Evolutionary conservation across 2,113 vertebrate genomes (phyloP).

Genomic region (Salvelinus namaycush): DNA sequence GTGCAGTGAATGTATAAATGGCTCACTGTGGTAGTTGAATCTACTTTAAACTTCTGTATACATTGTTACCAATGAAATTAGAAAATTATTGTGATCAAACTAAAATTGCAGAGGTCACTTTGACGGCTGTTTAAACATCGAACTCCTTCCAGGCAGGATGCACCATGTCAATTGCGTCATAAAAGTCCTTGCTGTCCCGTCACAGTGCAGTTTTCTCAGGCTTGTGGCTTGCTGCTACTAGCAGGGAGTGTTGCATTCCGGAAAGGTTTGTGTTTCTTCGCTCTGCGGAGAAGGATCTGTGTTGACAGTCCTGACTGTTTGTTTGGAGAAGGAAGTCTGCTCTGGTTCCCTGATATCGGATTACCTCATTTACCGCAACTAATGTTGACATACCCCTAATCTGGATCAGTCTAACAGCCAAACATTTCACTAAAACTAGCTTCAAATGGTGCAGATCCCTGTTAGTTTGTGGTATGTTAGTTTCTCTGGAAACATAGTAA

Average conservation of each 20-base stretch:
- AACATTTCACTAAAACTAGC: constrained; percentile 1
- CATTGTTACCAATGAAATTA: no score
- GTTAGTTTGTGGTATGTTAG: not conserved
- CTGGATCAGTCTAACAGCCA: not conserved
- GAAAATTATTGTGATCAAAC: no score
- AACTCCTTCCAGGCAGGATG: no score
- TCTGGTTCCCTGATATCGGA: constrained; percentile 33
- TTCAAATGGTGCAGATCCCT: not conserved
- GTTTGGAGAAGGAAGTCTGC: constrained; percentile 46
- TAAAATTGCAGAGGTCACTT: no score
- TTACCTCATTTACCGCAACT: constrained; percentile 24
- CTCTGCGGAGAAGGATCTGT: constrained; percentile 1
- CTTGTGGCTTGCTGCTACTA: constrained; percentile 1
- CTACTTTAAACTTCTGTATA: not conserved
- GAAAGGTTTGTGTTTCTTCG: constrained; percentile 22
- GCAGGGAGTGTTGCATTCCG: constrained; percentile 11
- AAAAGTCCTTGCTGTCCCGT: no score
- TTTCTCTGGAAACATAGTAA: not conserved
- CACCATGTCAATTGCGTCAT: no score
- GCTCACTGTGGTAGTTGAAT: not conserved
- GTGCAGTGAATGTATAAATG: not conserved
- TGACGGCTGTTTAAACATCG: no score
- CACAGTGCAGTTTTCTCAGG: not conserved
- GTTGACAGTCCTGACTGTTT: constrained; percentile 29
- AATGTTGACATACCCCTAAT: constrained; percentile 24